These are phyloP conservation scores for Heliornis fulica DNA, from an alignment of 2,113 vertebrate species.

Conservation along the genomic window DNA sequence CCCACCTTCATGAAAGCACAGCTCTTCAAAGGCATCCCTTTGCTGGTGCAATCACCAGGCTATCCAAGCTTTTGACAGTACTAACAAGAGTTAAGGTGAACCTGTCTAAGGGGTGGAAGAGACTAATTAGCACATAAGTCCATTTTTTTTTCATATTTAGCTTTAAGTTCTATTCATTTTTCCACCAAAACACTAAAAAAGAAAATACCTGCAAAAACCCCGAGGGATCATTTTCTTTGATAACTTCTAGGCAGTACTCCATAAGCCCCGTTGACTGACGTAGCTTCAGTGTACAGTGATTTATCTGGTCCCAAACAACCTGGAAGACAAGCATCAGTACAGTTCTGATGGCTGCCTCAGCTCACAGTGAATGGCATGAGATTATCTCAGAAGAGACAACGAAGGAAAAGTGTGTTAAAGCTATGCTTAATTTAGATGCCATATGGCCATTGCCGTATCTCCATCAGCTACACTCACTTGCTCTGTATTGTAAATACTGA, in stretches of 20 bases:
- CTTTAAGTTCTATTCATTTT: fast-evolving
- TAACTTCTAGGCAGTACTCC: slow-evolving; percentile 96
- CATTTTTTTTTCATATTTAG: not conserved
- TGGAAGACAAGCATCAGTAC: slow-evolving; percentile 46
- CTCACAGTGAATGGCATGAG: not conserved
- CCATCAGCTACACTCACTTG: slow-evolving; percentile 29
- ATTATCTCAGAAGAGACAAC: slow-evolving; percentile 5
- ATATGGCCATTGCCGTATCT: slow-evolving; percentile 29
- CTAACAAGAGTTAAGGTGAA: not conserved
- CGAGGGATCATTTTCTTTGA: slow-evolving; percentile 95
- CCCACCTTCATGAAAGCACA: fast-evolving
- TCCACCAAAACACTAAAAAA: fast-evolving
- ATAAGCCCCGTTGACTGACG: slow-evolving; percentile 98
- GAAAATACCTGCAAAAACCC: slow-evolving; percentile 92
- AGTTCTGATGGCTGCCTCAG: not conserved
- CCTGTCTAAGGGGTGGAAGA: not conserved
- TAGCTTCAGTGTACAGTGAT: slow-evolving; percentile 95
- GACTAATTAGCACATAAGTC: not conserved
- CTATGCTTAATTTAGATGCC: slow-evolving; percentile 58
- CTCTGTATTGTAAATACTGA: slow-evolving; percentile 34
- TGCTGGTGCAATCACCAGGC: not conserved
- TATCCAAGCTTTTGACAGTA: not conserved
- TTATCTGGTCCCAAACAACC: slow-evolving; percentile 99
- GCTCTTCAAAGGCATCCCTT: not conserved
- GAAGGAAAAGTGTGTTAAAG: not conserved